A percentile compares a stretch with the other conserved stretches of the same genome.
phyloP scores from a whole-genome alignment of 2,888 invertebrate genomes.

The Pyrochroa serraticornis region DNA sequence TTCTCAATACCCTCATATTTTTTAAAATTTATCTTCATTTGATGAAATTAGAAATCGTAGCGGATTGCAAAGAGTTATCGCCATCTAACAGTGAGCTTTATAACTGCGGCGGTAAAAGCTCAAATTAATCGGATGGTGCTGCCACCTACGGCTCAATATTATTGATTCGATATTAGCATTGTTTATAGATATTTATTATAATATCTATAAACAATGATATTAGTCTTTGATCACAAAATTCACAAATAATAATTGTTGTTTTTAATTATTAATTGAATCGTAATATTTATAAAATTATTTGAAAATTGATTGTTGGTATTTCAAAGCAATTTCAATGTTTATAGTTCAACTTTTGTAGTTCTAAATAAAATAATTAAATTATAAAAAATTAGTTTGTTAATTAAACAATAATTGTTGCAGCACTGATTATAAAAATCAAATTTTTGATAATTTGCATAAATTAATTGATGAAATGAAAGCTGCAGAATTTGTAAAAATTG shows the following conservation, averaged over 20 bases:
- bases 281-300: too few species aligned
- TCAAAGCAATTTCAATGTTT: too few species aligned
- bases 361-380: conserved; percentile 9
- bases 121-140: conserved; percentile 8
- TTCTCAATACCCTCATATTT: conserved; percentile 23
- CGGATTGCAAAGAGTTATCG: background rate
- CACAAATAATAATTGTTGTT: too few species aligned
- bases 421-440: too few species aligned
- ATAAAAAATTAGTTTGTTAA: background rate
- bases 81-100: conserved; percentile 9
- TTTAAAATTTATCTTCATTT: conserved; percentile 10
- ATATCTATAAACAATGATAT: conserved; percentile 1
- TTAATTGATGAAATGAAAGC: too few species aligned
- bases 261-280: too few species aligned
- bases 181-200: background rate
- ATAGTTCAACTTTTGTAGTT: too few species aligned
- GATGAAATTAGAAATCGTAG: conserved; percentile 15
- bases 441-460: too few species aligned
- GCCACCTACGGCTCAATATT: conserved; percentile 24
- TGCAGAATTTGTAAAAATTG: too few species aligned
- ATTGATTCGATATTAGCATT: background rate
- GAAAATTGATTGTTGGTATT: too few species aligned
- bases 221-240: background rate
- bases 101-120: background rate
- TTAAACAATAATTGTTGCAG: background rate